Base-by-base conservation (phyloP, 1,140 invertebrate genomes). In the Drosophila tristis region DNA sequence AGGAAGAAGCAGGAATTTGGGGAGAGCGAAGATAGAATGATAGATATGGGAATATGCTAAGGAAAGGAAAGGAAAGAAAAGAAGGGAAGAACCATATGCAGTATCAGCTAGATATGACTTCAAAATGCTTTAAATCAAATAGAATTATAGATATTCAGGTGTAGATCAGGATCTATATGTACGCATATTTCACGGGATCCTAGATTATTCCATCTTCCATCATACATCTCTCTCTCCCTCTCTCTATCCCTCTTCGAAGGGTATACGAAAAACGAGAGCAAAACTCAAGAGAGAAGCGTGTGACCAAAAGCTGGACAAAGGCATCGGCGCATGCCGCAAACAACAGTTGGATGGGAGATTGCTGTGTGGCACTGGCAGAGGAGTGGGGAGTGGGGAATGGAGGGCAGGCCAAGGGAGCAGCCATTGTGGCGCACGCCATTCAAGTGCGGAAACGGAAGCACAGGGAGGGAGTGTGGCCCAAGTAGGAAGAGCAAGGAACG, bases 381-480 rank as follows among this genome's bases (percentile, higher is more conserved):
- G 31, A 8, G 2, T 9, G 2, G 31, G 31, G 2, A 9, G 31
- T 16, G 11, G 31, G 50, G 8, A 6, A 9, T 42, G 16, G 55
- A 35, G 58, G 43, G 9, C 9, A 42, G 42, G 31, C 47, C 20
- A n/a, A 45, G 39, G 57, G 45, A 48, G 25, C 51, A 75, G 66
- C 51, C 84, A 77, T 87, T 87, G 84, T 87, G 79, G 79, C 76
- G 65, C 72, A 77, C 84, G 85, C 80, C 84, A 84, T 84, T 89
- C 76, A 80, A 89, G 84, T 82, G 59, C 79, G 79, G 84, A 89
- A 89, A 78, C 84, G 84, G 84, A 89, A 89, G 79, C 84, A 68
- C 61, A 15, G 15, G 29, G 51, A 45, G 25, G 50, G 51, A 59
- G 45, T 45, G n/a, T 15, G 13, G 5, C 62, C 39, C 2, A 31